Percentiles rank a stretch among this genome's conserved stretches.
Evolutionary conservation across 2,113 vertebrate species (phyloP).

Genomic region (Uria aalge): DNA sequence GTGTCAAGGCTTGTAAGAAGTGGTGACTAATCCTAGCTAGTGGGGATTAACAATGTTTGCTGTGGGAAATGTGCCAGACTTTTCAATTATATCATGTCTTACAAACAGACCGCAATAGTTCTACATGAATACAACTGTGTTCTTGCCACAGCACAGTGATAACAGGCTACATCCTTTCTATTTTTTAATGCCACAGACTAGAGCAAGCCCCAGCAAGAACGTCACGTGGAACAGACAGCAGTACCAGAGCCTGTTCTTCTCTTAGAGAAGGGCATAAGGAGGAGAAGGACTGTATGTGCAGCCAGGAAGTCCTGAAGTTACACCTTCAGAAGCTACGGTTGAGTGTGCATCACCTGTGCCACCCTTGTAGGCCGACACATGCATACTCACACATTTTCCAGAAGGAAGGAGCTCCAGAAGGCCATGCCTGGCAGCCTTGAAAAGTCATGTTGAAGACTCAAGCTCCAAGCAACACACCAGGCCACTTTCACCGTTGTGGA

Average conservation of each 20-base stretch:
- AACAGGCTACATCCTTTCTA: neutral
- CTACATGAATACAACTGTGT: neutral
- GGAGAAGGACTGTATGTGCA: neutral
- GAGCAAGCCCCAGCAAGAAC: neutral
- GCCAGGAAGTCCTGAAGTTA: neutral
- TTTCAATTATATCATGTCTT: constrained; percentile 59
- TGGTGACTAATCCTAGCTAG: constrained; percentile 66
- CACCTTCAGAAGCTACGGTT: neutral
- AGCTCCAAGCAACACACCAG: neutral
- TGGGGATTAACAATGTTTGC: constrained; percentile 65
- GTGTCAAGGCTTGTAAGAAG: constrained; percentile 65
- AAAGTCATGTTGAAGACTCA: neutral
- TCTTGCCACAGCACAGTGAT: neutral
- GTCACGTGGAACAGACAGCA: neutral
- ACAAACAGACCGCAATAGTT: constrained; percentile 9
- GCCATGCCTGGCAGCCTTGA: neutral
- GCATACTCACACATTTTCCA: neutral
- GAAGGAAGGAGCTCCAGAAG: neutral
- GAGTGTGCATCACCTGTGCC: neutral
- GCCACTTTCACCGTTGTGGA: neutral
- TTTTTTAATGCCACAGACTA: neutral
- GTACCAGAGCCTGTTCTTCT: neutral
- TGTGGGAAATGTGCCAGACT: constrained; percentile 55
- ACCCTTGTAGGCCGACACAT: accelerated
- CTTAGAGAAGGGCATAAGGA: neutral